phyloP scores from a whole-genome alignment of 2,888 invertebrate species.

The Elegia similella region DNA sequence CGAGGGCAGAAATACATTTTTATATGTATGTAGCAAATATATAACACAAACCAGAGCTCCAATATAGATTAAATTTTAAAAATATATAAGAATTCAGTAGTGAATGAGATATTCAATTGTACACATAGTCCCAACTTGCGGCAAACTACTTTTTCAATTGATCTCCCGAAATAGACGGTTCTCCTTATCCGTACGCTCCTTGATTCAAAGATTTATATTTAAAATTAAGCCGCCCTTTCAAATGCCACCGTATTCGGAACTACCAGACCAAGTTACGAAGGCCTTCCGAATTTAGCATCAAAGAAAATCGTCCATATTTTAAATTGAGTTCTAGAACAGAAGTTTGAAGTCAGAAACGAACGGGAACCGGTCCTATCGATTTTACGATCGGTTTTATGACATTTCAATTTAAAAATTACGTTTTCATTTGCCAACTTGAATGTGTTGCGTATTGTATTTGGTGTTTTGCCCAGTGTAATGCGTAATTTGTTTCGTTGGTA shows the following conservation, averaged over 20 bases:
- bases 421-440: neutral
- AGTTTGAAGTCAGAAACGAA: neutral
- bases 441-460: constrained; percentile 7
- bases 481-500: neutral
- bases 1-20: too few species aligned
- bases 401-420: constrained; percentile 1
- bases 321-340: neutral
- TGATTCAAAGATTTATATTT: neutral
- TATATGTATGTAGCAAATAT: too few species aligned
- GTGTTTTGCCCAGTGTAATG: neutral
- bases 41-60: too few species aligned
- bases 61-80: too few species aligned
- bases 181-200: too few species aligned
- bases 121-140: too few species aligned
- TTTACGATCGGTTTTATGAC: constrained; percentile 10
- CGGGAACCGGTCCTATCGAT: neutral
- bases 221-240: neutral
- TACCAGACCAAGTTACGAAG: neutral
- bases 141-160: too few species aligned
- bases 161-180: too few species aligned
- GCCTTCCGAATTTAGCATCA: constrained; percentile 2
- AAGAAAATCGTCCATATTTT: constrained; percentile 6
- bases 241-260: neutral
- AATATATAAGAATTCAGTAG: too few species aligned
- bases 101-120: too few species aligned